Conservation (phyloP, 1,140 invertebrate genomes). For the Subanguina moxae region DNA sequence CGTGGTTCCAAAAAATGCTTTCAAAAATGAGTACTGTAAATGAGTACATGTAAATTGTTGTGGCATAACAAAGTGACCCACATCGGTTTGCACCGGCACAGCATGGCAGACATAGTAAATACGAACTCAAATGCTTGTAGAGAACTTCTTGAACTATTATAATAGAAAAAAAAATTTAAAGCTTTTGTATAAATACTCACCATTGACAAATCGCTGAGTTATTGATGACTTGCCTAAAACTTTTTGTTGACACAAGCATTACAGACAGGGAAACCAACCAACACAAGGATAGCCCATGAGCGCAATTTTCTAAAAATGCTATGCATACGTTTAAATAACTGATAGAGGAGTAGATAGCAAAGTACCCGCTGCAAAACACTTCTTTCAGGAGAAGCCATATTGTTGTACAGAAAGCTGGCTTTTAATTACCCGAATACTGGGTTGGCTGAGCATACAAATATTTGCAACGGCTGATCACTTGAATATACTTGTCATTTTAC, state of each 20-base stretch:
- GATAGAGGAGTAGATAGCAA: not conserved
- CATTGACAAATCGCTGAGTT: conserved; percentile 3
- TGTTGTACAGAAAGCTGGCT: too few species aligned
- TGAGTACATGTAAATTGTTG: too few species aligned
- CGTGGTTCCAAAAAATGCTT: too few species aligned
- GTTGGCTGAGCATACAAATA: too few species aligned
- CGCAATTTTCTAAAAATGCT: not conserved
- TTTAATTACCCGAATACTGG: too few species aligned
- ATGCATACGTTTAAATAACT: not conserved
- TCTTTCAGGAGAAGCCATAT: not conserved
- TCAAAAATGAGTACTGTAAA: too few species aligned
- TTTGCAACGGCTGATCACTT: too few species aligned
- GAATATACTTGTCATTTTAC: too few species aligned
- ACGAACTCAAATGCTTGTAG: not conserved
- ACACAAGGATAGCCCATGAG: conserved; percentile 1
- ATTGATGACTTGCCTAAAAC: conserved; percentile 2
- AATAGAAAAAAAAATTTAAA: not conserved
- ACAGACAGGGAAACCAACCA: not conserved
- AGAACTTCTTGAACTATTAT: not conserved
- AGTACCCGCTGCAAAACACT: not conserved
- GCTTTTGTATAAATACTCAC: not conserved
- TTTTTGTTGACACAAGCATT: not conserved
- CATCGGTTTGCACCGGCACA: too few species aligned
- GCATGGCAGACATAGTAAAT: too few species aligned
- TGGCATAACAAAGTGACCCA: too few species aligned